Base-by-base conservation (phyloP, 2,888 invertebrate species). In the Pterostichus niger region DNA sequence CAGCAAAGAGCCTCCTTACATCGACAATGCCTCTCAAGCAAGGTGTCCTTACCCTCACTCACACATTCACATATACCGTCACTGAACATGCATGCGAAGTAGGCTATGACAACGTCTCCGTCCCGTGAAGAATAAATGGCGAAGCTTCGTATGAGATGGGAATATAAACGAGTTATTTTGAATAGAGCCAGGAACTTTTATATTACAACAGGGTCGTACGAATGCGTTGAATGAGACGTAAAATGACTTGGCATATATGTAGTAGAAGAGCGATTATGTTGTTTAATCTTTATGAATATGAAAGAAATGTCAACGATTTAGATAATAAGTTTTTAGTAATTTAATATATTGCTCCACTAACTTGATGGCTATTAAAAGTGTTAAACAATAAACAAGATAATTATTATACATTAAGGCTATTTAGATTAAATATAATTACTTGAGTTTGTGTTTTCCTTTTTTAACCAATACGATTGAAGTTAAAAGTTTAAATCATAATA, bases 151-250 rank as follows among this genome's bases (percentile, higher is more conserved):
- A 44, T 78, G 78, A 78, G 78, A 78, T 78, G 61, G 44, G 78
- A 78, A 78, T 78, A 78, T 78, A 59, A 78, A 78, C 78, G 61
- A 78, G 78, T 78, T 78, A 78, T 61, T 78, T 64, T 59, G 61
- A 46, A 78, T 61, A 78, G 61, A 64, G 31, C 31, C 40, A 40
- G 49, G 73, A 73, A 73, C 15, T 73, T 73, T 73, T 73, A 49
- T 73, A 73, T 73, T 64, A 64, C 24, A 64, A 64, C 13, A 7
- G 59, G 24, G 59, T 24, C 24, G 31, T 3, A 17, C 13, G 59
- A 59, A 13, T 59, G 35, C 33, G 11, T 33, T 33, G 35, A 2
- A 64, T 35, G 33, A 6, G 10, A 31, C 64, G 35, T 59, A 59
- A 59, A 59, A 59, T 31, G 59, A 59, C 31, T 59, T 31, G 17